Evolutionary conservation across 1,140 invertebrate genomes (phyloP).

Genomic region (Caerostris extrusa): DNA sequence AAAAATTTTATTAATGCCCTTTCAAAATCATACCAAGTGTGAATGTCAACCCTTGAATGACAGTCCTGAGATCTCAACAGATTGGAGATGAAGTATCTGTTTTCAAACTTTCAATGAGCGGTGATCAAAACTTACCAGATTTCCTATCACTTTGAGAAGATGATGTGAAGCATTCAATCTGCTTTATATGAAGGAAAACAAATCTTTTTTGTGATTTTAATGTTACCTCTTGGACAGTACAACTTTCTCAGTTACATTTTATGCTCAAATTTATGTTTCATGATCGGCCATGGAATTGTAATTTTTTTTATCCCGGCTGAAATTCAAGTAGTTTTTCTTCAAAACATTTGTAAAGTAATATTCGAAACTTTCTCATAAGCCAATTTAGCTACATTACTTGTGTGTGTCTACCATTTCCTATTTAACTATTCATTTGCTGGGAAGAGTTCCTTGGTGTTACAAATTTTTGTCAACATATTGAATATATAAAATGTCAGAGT

Average conservation of each 20-base stretch:
- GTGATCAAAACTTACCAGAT: background rate
- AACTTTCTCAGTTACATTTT: background rate
- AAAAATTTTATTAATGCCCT: slow-evolving; percentile 39
- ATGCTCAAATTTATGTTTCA: background rate
- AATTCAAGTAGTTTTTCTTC: too few relatives aligned
- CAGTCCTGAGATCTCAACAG: background rate
- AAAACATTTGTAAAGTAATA: too few relatives aligned
- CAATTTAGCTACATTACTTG: background rate
- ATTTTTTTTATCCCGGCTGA: too few relatives aligned
- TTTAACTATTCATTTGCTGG: background rate
- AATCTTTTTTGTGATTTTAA: background rate
- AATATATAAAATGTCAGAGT: background rate
- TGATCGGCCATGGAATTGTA: background rate
- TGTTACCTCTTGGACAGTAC: slow-evolving; percentile 12
- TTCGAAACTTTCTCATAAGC: too few relatives aligned
- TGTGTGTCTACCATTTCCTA: background rate
- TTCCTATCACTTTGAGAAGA: background rate
- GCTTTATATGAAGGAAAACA: background rate
- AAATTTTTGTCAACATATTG: background rate
- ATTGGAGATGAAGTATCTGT: background rate
- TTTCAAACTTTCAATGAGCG: background rate
- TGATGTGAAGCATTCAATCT: background rate
- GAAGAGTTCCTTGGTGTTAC: background rate
- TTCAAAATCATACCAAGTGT: slow-evolving; percentile 66
- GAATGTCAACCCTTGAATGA: slow-evolving; percentile 24